Conservation (phyloP, 2,113 vertebrate species). For the Apteryx mantelli region DNA sequence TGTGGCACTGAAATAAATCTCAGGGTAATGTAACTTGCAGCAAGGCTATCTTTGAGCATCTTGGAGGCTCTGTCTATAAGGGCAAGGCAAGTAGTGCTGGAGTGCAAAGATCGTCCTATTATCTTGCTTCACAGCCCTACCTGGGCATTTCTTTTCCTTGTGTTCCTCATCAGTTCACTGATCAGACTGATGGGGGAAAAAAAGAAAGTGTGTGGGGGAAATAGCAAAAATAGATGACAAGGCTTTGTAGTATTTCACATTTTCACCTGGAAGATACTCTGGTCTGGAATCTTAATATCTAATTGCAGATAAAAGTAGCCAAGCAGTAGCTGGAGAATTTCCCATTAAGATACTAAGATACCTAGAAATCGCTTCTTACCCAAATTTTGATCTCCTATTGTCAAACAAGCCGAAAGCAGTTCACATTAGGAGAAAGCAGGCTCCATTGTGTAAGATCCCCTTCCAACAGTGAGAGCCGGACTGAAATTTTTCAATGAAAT, state of each 20-base stretch:
- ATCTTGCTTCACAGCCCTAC: background rate
- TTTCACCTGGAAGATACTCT: constrained; percentile 20
- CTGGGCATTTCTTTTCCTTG: constrained; percentile 6
- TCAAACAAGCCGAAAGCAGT: constrained; percentile 23
- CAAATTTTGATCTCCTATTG: constrained; percentile 42
- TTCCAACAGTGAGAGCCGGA: background rate
- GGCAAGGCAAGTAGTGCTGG: background rate
- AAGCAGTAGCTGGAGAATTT: constrained; percentile 59
- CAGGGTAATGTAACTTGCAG: background rate
- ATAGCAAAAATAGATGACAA: background rate
- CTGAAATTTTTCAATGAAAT: background rate
- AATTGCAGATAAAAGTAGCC: constrained; percentile 64
- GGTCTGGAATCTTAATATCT: constrained; percentile 53
- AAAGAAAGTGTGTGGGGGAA: background rate
- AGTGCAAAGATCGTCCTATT: background rate
- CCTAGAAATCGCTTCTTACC: background rate
- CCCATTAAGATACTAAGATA: constrained; percentile 74
- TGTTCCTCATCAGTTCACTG: constrained; percentile 44
- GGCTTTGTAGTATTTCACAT: constrained; percentile 35
- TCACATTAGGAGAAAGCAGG: background rate
- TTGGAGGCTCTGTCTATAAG: constrained; percentile 48
- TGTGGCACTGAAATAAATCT: constrained; percentile 64
- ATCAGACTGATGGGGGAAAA: background rate
- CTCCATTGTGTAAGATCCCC: background rate
- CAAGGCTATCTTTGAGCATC: constrained; percentile 48